phyloP scores from a whole-genome alignment of 2,888 invertebrate genomes.

The Parelbella ahira region DNA sequence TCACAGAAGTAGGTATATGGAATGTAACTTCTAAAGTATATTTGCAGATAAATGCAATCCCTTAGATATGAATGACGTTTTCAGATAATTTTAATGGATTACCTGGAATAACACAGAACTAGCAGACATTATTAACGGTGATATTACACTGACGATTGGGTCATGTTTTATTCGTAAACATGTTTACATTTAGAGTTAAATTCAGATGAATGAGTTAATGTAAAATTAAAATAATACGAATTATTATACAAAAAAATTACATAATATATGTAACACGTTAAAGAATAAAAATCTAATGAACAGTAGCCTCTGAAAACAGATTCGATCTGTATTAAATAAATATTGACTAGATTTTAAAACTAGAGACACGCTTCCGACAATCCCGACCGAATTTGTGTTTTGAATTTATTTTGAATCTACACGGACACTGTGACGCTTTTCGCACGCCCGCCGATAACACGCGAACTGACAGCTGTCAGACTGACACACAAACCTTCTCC shows the following conservation, averaged over 20 bases:
- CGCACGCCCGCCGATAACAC: slow-evolving; percentile 19
- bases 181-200: slow-evolving; percentile 1
- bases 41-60: slow-evolving; percentile 9
- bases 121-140: slow-evolving; percentile 4
- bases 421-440: slow-evolving; percentile 1
- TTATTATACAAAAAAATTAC: too few relatives aligned
- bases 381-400: slow-evolving; percentile 5
- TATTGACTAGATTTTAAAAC: slow-evolving; percentile 1
- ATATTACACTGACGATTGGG: not conserved
- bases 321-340: too few relatives aligned
- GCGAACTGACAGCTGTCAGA: slow-evolving; percentile 27
- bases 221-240: too few relatives aligned
- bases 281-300: too few relatives aligned
- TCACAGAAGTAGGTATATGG: slow-evolving; percentile 5
- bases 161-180: not conserved
- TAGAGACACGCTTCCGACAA: slow-evolving; percentile 14
- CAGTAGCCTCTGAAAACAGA: too few relatives aligned
- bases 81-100: slow-evolving; percentile 13
- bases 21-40: slow-evolving; percentile 4
- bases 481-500: slow-evolving; percentile 12
- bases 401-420: slow-evolving; percentile 5
- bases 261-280: too few relatives aligned
- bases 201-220: not conserved
- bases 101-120: not conserved
- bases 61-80: slow-evolving; percentile 7